phyloP scores from a whole-genome alignment of 1,140 invertebrate genomes.

The Doryteuthis pealeii region DNA sequence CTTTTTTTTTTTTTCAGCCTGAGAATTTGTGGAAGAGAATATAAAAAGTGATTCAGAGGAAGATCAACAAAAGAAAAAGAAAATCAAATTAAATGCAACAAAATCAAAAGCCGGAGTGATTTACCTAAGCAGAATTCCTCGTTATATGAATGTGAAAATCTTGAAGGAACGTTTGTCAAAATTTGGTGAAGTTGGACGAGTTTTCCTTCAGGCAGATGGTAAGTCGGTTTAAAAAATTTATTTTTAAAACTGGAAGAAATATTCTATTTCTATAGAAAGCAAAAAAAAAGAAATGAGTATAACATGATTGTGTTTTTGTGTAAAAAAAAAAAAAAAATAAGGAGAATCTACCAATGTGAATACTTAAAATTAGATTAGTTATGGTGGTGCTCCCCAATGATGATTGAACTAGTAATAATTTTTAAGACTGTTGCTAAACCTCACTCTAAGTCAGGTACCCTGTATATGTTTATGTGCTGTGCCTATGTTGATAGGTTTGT shows the following conservation, averaged over 20 bases:
- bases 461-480: too few species aligned
- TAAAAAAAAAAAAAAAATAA: too few species aligned
- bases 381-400: too few species aligned
- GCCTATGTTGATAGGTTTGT: too few species aligned
- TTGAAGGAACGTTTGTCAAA: conserved; percentile 77
- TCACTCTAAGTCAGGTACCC: too few species aligned
- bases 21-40: not conserved
- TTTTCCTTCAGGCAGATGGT: conserved; percentile 78
- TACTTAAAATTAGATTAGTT: too few species aligned
- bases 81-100: conserved; percentile 18
- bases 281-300: not conserved
- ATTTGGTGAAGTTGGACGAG: conserved; percentile 78
- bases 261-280: conserved; percentile 54
- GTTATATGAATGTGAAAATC: conserved; percentile 82
- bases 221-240: conserved; percentile 17
- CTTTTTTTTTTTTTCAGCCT: too few species aligned
- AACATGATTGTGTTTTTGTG: too few species aligned
- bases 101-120: conserved; percentile 71
- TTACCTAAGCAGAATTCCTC: conserved; percentile 83
- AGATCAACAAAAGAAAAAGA: not conserved
- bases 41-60: not conserved
- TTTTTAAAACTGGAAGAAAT: conserved; percentile 41
- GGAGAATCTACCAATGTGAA: too few species aligned
- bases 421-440: too few species aligned
- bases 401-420: too few species aligned